Conservation (phyloP, 2,113 vertebrate genomes). For the Morone saxatilis region DNA sequence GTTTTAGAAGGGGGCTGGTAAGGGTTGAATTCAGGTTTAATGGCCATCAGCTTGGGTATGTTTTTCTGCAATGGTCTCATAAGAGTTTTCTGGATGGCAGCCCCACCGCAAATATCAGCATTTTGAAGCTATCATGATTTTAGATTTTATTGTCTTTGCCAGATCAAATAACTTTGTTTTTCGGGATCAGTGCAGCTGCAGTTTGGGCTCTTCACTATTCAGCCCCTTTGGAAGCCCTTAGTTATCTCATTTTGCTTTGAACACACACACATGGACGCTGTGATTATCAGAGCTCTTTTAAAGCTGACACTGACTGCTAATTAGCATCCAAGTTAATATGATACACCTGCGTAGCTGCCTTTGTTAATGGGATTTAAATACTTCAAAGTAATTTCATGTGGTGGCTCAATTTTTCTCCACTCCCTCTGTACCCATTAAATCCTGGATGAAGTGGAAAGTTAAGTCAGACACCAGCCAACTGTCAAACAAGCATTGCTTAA, state of each 20-base stretch:
- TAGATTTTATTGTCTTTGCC: conserved; percentile 39
- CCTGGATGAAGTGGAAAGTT: conserved; percentile 22
- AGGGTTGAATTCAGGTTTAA: conserved; percentile 49
- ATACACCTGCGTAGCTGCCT: conserved; percentile 39
- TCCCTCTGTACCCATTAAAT: conserved; percentile 22
- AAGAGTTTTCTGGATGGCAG: conserved; percentile 42
- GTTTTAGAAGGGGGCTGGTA: conserved; percentile 14
- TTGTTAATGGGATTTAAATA: conserved; percentile 38
- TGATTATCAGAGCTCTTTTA: conserved; percentile 50
- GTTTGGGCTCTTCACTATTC: not conserved
- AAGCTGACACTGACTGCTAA: conserved; percentile 42
- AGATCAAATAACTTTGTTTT: conserved; percentile 41
- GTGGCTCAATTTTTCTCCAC: conserved; percentile 1
- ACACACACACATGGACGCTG: conserved; percentile 13
- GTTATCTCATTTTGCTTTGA: conserved; percentile 37
- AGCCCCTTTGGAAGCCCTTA: conserved; percentile 21
- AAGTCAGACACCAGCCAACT: not conserved
- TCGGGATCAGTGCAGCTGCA: conserved; percentile 3
- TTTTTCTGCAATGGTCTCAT: conserved; percentile 44
- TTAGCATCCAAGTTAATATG: conserved; percentile 54
- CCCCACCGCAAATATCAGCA: conserved; percentile 16
- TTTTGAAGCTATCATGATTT: conserved; percentile 29
- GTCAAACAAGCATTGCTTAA: conserved; percentile 31
- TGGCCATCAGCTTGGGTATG: conserved; percentile 32
- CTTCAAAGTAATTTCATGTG: conserved; percentile 52